These are phyloP conservation scores for Amphibalanus amphitrite DNA, from an alignment of 1,140 invertebrate genomes.

Conservation along the genomic window DNA sequence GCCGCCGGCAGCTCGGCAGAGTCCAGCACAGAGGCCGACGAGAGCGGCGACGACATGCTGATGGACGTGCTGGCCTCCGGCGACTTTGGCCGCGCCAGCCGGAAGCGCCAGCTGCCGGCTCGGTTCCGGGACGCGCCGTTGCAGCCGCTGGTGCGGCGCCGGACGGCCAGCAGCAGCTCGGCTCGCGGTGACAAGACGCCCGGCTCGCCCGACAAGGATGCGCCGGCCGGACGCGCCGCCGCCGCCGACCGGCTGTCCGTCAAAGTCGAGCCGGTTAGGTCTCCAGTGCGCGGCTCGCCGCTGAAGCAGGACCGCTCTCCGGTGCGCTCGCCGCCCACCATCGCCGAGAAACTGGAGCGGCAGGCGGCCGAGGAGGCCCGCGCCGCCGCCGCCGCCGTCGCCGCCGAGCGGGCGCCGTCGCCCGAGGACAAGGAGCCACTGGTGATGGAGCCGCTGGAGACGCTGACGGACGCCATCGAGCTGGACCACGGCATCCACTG, in stretches of 20 bases:
- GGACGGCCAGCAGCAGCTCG: not conserved
- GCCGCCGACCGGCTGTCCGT: not conserved
- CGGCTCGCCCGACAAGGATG: not conserved
- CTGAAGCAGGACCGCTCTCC: not conserved
- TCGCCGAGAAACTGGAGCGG: not conserved
- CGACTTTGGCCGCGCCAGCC: not conserved
- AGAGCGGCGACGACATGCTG: not conserved
- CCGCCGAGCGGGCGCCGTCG: not conserved
- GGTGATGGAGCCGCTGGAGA: not conserved
- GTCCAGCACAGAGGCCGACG: slow-evolving; percentile 2
- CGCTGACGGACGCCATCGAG: not conserved
- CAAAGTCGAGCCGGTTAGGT: not conserved
- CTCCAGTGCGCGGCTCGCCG: not conserved
- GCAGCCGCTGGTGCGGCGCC: not conserved
- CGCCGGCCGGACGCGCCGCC: not conserved
- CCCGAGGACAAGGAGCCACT: not conserved
- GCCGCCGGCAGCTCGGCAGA: not conserved
- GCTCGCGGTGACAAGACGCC: not conserved
- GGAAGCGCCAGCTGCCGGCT: slow-evolving; percentile 2
- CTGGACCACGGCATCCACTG: not conserved
- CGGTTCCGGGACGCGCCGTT: not conserved
- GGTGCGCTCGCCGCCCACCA: not conserved
- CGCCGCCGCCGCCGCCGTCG: not conserved
- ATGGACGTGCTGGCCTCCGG: not conserved
- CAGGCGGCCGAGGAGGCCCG: not conserved